These are phyloP conservation scores for Caenorhabditis sp. DNA, from an alignment of 2,888 invertebrate species.

Conservation along the genomic window DNA sequence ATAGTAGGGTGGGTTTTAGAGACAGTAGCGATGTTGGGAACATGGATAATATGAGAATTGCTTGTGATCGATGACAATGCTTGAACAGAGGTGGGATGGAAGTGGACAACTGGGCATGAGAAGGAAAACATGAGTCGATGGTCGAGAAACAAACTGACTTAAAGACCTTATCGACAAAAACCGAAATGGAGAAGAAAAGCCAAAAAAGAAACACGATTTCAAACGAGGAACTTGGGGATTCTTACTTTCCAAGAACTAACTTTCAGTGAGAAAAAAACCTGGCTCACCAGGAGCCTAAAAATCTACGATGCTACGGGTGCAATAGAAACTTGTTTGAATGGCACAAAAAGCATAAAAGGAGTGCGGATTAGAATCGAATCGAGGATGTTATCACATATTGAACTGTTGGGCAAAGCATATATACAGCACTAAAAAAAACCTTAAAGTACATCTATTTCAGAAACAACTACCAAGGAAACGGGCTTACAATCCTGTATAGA, in stretches of 20 bases:
- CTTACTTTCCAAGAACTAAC: constrained; percentile 1
- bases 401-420: not conserved
- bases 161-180: constrained; percentile 1
- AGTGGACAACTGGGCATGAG: constrained; percentile 30
- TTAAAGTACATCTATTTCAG: not conserved
- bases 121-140: constrained; percentile 4
- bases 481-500: not conserved
- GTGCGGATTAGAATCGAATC: constrained; percentile 50
- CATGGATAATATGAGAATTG: constrained; percentile 47
- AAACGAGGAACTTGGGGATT: not conserved
- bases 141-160: constrained; percentile 22
- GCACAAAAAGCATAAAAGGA: constrained; percentile 7
- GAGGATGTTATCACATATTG: constrained; percentile 39
- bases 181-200: not conserved
- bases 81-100: constrained; percentile 17
- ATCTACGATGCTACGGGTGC: not conserved
- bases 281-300: not conserved
- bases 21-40: constrained; percentile 9
- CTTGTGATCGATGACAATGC: constrained; percentile 46
- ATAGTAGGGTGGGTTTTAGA: constrained; percentile 19
- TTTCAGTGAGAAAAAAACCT: constrained; percentile 26
- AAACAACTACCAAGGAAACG: constrained; percentile 37
- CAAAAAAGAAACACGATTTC: not conserved
- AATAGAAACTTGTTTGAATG: not conserved
- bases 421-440: constrained; percentile 19